Evolutionary conservation across 2,797 vertebrate genomes (phyloP).

Genomic region (Pelochelys cantorii): DNA sequence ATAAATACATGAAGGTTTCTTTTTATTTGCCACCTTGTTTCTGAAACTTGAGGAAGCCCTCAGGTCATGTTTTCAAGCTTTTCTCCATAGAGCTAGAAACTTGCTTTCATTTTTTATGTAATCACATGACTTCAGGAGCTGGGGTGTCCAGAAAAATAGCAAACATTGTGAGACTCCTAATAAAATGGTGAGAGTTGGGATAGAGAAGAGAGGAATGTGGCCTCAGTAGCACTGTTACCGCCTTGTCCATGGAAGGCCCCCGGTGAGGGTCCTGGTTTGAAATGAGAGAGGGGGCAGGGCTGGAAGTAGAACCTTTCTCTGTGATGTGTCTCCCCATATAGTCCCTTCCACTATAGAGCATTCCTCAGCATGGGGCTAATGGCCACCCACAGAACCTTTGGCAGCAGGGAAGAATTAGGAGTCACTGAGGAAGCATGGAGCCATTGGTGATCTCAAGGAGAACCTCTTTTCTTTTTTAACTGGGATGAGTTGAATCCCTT

Average conservation of each 20-base stretch:
- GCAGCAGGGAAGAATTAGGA: background rate
- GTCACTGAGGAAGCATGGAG: background rate
- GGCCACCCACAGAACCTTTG: background rate
- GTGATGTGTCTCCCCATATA: background rate
- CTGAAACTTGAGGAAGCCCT: rapidly evolving
- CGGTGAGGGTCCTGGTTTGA: too few relatives aligned
- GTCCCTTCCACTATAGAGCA: background rate
- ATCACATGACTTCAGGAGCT: background rate
- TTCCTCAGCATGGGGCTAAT: too few relatives aligned
- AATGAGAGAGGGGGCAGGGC: too few relatives aligned
- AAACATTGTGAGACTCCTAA: background rate
- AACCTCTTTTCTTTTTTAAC: background rate
- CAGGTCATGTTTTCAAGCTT: background rate
- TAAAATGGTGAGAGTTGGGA: background rate
- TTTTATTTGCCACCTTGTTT: background rate
- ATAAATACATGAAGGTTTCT: background rate
- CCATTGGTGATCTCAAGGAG: background rate
- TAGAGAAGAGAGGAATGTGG: background rate
- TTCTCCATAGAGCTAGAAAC: background rate
- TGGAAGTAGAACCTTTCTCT: background rate
- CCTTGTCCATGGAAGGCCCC: background rate
- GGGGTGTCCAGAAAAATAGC: background rate
- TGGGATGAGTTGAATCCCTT: background rate
- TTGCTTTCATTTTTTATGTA: background rate
- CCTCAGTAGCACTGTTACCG: background rate